Base-by-base conservation (phyloP, 2,797 vertebrate genomes). In the Mycteria americana region DNA sequence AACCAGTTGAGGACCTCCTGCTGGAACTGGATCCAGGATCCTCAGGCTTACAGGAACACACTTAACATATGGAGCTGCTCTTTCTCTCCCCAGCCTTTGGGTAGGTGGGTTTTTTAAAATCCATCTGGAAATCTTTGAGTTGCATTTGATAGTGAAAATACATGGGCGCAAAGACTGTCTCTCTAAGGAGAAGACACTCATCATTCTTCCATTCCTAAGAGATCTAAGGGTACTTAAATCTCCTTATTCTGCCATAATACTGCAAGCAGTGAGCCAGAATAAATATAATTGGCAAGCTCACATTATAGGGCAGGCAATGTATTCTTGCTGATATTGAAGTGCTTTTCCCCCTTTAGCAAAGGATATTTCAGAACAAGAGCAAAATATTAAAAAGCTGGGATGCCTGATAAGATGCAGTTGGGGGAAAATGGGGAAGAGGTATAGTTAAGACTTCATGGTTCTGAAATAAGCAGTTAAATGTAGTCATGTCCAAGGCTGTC, bases 31-130 rank as follows among this genome's bases (percentile, higher is more conserved):
- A 96, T 95, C 95, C 86, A 85, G 96, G 69, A 84, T 89, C 96
- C 97, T 96, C 96, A 96, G 93, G 96, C 92, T 97, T 97, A 96
- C 97, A 95, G 96, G 93, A 92, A 95, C 92, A 90, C 93, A 95
- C 93, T 81, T 93, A 93, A 97, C 97, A 97, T 97, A 97, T 96
- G 97, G 97, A 97, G 95, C 97, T 93, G 97, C 97, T 97, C 97
- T 97, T 96, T 97, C 94, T 95, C 93, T 95, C 96, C 95, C 95
- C 92, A 93, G 23, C 95, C 97, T 95, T 63, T 64, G 96, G 95
- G 97, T 96, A 92, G 96, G 97, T 97, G 97, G 97, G 97, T 96
- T 97, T 97, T 97, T 97, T 97, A 97, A 97, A 97, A 97, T 97
- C 97, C 97, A 97, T 97, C 97, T 95, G 93, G 93, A 96, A 97